Evolutionary conservation across 2,113 vertebrate genomes (phyloP), one percentile per base, ranked within the genome.

Genomic region (Callipepla squamata): DNA sequence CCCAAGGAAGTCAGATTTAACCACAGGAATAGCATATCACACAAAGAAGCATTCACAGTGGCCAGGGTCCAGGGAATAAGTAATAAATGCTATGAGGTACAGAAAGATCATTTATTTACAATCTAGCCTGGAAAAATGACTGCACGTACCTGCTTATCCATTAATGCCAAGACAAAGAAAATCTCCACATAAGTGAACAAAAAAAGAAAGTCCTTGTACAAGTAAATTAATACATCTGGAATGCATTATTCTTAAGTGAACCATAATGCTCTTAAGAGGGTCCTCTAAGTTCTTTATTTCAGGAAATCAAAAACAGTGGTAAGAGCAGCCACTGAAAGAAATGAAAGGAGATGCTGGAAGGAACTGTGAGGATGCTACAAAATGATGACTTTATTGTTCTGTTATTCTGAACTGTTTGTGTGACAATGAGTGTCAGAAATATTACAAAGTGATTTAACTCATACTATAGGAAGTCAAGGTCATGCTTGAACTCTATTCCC

Each of bases 401-500:
- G 53, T 55, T 92, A 42, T 73, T 84, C 81, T 68, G 65, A 80
- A 26, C 34, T 92, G 44, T 89, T 92, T 89, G 32, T 80, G 66
- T 77, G 81, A 82, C 73, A 97, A 53, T 66, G 66, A 51, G 69
- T 59, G 57, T 94, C 76, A 92, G 68, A 95, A 94, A 83, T 74
- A 93, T 63, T 88, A 79, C 14, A 68, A 73, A 74, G 95, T 79
- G 3, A 94, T 94, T 95, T 96, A 95, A 96, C 96, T 89, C 30
- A 11, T 82, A 59, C n/a, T 68, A 85, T 65, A 74, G 9, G 61
- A 87, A 96, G 75, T 92, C 97, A 97, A 97, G 97, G 96, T 97
- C 96, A 87, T 32, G 73, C 95, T 96, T 97, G 92, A 96, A 97
- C 92, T 96, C 65, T 72, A 48, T 85, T 97, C 85, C 57, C 93